These are phyloP conservation scores for Campopleginae sp. DNA, from an alignment of 2,888 invertebrate genomes.

Conservation along the genomic window DNA sequence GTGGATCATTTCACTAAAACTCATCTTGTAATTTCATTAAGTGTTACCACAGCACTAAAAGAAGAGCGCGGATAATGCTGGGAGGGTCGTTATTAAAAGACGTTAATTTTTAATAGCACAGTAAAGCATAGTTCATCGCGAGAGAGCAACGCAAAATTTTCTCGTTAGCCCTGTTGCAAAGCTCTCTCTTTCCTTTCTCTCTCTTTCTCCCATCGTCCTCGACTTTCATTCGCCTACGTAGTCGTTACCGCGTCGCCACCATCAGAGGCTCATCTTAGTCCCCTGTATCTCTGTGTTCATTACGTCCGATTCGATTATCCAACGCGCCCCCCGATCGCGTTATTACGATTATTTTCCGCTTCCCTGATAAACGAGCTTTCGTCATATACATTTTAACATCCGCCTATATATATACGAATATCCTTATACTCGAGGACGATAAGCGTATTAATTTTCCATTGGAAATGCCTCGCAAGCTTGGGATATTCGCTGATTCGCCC, in stretches of 20 bases:
- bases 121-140: constrained; percentile 70
- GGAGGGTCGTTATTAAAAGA: constrained; percentile 70
- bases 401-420: not conserved
- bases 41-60: constrained; percentile 66
- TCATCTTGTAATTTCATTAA: constrained; percentile 71
- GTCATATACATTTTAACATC: constrained; percentile 32
- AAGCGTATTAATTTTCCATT: constrained; percentile 20
- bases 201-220: not conserved
- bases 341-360: constrained; percentile 64
- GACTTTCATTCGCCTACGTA: constrained; percentile 49
- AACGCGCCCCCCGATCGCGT: constrained; percentile 55
- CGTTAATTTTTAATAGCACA: constrained; percentile 75
- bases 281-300: constrained; percentile 62
- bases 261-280: constrained; percentile 42
- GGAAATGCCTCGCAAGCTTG: constrained; percentile 16
- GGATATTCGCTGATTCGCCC: not conserved
- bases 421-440: constrained; percentile 1
- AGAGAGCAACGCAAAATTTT: constrained; percentile 69
- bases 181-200: constrained; percentile 18
- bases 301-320: constrained; percentile 66
- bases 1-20: constrained; percentile 68
- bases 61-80: constrained; percentile 67
- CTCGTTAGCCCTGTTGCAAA: constrained; percentile 66
- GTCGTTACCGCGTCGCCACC: constrained; percentile 57
- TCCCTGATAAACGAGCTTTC: constrained; percentile 53